These are phyloP conservation scores for Sebastes goodei DNA, from an alignment of 2,797 vertebrate genomes.

Conservation along the genomic window DNA sequence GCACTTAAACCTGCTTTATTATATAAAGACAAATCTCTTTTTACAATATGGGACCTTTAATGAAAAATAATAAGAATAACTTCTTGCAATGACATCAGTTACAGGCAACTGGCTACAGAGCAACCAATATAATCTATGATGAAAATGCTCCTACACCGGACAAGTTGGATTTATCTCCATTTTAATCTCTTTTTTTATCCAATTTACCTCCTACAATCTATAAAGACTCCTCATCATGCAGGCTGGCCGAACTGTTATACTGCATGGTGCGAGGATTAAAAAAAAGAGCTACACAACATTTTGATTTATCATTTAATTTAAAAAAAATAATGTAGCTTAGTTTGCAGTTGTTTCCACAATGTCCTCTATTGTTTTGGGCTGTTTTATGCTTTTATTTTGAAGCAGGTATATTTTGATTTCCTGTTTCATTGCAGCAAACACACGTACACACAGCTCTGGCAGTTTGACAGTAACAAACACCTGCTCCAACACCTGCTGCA, in stretches of 20 bases:
- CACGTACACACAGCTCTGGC: not conserved
- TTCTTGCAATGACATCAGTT: not conserved
- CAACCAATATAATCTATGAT: not conserved
- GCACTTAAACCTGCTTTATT: accelerated
- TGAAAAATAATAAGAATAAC: too few relatives aligned
- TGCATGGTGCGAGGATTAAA: too few relatives aligned
- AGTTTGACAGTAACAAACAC: not conserved
- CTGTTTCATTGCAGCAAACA: not conserved
- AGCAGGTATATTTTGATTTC: not conserved
- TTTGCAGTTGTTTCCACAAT: not conserved
- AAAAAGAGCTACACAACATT: not conserved
- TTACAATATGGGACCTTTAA: too few relatives aligned
- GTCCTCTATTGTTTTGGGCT: not conserved
- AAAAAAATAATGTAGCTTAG: not conserved
- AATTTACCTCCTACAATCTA: not conserved
- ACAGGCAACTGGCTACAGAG: not conserved
- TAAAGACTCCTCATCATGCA: too few relatives aligned
- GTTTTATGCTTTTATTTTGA: not conserved
- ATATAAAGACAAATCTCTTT: too few relatives aligned
- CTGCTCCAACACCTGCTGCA: not conserved
- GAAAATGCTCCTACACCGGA: not conserved
- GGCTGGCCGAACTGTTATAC: too few relatives aligned
- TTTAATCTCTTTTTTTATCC: not conserved
- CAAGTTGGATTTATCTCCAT: not conserved
- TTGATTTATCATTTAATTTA: not conserved